These are phyloP conservation scores for Criorhina ranunculi DNA, from an alignment of 2,888 invertebrate species.

Conservation along the genomic window DNA sequence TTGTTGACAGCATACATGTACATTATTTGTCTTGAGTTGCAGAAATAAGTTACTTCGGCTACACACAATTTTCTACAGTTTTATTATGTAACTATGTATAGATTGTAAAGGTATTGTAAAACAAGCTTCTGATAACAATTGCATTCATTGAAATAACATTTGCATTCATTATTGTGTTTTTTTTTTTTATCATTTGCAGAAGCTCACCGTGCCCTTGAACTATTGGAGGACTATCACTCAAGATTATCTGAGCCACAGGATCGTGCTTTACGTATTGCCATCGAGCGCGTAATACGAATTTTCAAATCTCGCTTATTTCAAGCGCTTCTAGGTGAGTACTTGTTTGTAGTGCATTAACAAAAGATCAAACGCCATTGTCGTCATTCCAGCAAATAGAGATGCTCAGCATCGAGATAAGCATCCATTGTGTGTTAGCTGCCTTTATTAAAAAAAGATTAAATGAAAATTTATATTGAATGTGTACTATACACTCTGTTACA, in stretches of 20 bases:
- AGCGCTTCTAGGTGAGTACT: slow-evolving; percentile 95
- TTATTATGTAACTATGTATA: too few species aligned
- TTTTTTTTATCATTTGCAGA: slow-evolving; percentile 88
- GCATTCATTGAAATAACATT: not conserved
- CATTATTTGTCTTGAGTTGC: too few species aligned
- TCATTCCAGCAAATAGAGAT: slow-evolving; percentile 94
- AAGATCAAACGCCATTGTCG: slow-evolving; percentile 84
- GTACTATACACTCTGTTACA: slow-evolving; percentile 23
- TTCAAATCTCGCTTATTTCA: slow-evolving; percentile 99
- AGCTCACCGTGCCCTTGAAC: slow-evolving; percentile 98
- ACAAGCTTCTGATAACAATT: too few species aligned
- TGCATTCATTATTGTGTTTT: too few species aligned
- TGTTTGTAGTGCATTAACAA: not conserved
- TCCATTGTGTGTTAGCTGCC: slow-evolving; percentile 5
- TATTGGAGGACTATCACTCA: slow-evolving; percentile 98
- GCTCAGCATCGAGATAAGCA: slow-evolving; percentile 87
- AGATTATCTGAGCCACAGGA: slow-evolving; percentile 97
- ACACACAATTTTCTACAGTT: too few species aligned
- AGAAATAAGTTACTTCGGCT: too few species aligned
- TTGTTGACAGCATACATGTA: too few species aligned
- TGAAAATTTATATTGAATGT: slow-evolving; percentile 27
- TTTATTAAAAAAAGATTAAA: slow-evolving; percentile 22
- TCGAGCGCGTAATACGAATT: slow-evolving; percentile 98
- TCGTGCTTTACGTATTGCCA: slow-evolving; percentile 96
- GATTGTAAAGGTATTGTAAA: too few species aligned